These are phyloP conservation scores for Echeneis naucrates DNA, from an alignment of 2,797 vertebrate species.

Conservation along the genomic window DNA sequence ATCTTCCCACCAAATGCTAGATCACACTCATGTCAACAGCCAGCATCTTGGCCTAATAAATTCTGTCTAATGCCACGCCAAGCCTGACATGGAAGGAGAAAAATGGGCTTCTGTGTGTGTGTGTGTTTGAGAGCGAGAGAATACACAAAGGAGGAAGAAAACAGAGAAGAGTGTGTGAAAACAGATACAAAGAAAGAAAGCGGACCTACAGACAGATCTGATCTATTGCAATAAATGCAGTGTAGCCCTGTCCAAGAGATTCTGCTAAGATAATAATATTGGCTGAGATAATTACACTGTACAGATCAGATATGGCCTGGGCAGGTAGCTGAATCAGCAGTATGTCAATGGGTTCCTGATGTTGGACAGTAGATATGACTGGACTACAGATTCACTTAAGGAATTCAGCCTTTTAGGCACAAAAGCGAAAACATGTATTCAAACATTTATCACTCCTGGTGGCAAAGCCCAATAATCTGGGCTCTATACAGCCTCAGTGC, in stretches of 20 bases:
- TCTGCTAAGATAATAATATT: conserved; percentile 51
- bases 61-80: conserved; percentile 76
- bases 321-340: conserved; percentile 54
- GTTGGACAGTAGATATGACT: conserved; percentile 33
- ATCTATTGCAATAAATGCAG: conserved; percentile 58
- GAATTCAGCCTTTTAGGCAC: background rate
- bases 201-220: conserved; percentile 40
- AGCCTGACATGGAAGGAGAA: conserved; percentile 67
- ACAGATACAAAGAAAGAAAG: conserved; percentile 27
- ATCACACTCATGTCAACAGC: conserved; percentile 84
- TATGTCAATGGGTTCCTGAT: conserved; percentile 29
- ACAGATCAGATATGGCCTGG: conserved; percentile 57
- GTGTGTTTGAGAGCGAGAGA: conserved; percentile 1
- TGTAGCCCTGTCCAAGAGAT: conserved; percentile 37
- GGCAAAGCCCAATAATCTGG: background rate
- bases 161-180: conserved; percentile 13
- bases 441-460: background rate
- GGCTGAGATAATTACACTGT: conserved; percentile 57
- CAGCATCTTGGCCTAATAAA: conserved; percentile 83
- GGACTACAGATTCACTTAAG: conserved; percentile 12
- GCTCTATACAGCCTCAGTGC: background rate
- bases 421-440: background rate
- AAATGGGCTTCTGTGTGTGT: conserved; percentile 38
- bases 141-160: background rate
- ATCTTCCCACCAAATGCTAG: conserved; percentile 83